Evolutionary conservation across 2,113 vertebrate genomes (phyloP).

Genomic region (Gadus macrocephalus): DNA sequence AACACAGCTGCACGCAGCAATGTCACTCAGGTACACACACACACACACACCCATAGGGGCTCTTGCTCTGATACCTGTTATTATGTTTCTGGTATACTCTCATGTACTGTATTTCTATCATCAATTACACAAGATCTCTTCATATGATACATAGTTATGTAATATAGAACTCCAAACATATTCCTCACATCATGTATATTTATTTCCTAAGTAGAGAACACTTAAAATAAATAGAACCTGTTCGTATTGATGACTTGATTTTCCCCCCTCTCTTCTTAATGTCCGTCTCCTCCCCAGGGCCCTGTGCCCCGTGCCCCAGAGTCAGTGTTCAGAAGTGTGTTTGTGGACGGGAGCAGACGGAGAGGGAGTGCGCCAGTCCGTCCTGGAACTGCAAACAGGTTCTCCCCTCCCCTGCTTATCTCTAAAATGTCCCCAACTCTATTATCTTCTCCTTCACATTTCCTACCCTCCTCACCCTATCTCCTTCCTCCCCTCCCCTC

Average conservation of each 20-base stretch:
- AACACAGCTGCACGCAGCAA: constrained; percentile 67
- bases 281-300: constrained; percentile 61
- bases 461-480: no score
- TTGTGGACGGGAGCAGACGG: constrained; percentile 77
- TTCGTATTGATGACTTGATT: not conserved
- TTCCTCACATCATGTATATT: not conserved
- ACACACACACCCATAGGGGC: not conserved
- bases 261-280: not conserved
- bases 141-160: no score
- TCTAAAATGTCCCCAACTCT: no score
- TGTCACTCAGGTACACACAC: constrained; percentile 52
- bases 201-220: no score
- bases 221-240: no score
- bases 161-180: no score
- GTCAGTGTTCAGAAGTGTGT: constrained; percentile 87
- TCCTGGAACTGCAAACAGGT: constrained; percentile 87
- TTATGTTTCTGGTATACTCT: no score
- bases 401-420: not conserved
- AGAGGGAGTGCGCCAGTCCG: constrained; percentile 86
- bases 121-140: no score
- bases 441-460: no score
- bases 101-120: no score
- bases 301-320: constrained; percentile 83
- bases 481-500: no score
- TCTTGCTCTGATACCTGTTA: not conserved